Percentiles rank a stretch among this genome's conserved stretches.
These are phyloP conservation scores for Chrysemys picta DNA, from an alignment of 2,113 vertebrate genomes.

Conservation along the genomic window DNA sequence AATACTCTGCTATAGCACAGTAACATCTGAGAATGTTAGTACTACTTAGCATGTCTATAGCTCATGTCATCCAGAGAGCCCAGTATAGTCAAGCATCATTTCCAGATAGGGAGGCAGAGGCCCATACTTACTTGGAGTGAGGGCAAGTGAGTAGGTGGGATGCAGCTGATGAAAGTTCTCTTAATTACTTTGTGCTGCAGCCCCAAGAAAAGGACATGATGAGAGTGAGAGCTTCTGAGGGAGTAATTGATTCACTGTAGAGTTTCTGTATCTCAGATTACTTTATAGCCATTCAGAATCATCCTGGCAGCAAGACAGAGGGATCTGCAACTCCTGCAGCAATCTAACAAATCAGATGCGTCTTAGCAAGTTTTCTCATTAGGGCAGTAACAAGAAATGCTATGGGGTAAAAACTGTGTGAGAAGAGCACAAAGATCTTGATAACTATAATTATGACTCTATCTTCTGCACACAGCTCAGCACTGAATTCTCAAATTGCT, in stretches of 20 bases:
- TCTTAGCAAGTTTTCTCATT: constrained; percentile 20
- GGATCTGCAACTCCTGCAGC: neutral
- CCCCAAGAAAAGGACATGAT: neutral
- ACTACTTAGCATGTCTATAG: neutral
- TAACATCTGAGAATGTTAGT: neutral
- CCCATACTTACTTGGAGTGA: neutral
- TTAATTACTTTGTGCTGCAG: neutral
- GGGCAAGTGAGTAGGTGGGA: neutral
- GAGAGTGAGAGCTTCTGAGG: neutral
- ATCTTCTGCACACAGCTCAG: neutral
- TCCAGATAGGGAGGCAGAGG: neutral
- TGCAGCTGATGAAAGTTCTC: neutral
- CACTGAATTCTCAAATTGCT: neutral
- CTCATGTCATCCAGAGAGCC: neutral
- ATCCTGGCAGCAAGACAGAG: neutral
- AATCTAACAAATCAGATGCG: neutral
- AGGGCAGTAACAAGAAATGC: neutral
- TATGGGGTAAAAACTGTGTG: neutral
- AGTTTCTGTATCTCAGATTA: neutral
- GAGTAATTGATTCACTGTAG: neutral
- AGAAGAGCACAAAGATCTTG: neutral
- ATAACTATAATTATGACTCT: neutral
- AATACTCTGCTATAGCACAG: neutral
- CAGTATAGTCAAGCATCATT: neutral
- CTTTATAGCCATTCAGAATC: neutral